Conservation (phyloP, 1,140 invertebrate species). For the Anagrus nilaparvatae region DNA sequence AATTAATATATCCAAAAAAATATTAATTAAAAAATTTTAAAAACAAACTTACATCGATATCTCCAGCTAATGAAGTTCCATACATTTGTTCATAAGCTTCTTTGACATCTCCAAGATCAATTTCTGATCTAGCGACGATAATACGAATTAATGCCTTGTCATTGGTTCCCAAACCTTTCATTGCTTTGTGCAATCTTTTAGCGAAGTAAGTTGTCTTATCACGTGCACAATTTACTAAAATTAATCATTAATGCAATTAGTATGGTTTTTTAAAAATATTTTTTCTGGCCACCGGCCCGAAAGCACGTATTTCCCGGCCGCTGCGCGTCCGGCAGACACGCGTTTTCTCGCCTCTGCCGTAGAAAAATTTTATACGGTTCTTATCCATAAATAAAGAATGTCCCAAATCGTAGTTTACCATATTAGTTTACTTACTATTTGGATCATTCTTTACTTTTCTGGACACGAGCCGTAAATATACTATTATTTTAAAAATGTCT, state of each 20-base stretch:
- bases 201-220: slow-evolving; percentile 85
- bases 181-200: slow-evolving; percentile 73
- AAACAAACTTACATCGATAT: slow-evolving; percentile 58
- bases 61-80: slow-evolving; percentile 66
- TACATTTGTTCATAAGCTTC: slow-evolving; percentile 68
- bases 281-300: no score
- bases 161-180: slow-evolving; percentile 79
- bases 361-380: no score
- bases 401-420: no score
- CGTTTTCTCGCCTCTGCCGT: no score
- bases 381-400: no score
- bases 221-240: slow-evolving; percentile 63
- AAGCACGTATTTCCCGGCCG: no score
- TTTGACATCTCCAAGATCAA: slow-evolving; percentile 80
- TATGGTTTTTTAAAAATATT: no score
- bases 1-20: not conserved
- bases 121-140: slow-evolving; percentile 76
- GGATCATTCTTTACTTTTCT: no score
- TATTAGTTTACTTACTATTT: no score
- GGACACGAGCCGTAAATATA: no score
- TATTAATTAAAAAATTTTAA: not conserved
- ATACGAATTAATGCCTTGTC: slow-evolving; percentile 80
- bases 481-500: no score
- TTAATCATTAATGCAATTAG: not conserved
- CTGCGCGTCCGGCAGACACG: no score